A percentile compares a stretch with the other conserved stretches of the same genome.
Conservation (phyloP, 2,888 invertebrate genomes). For the Habroteleia sp. region DNA sequence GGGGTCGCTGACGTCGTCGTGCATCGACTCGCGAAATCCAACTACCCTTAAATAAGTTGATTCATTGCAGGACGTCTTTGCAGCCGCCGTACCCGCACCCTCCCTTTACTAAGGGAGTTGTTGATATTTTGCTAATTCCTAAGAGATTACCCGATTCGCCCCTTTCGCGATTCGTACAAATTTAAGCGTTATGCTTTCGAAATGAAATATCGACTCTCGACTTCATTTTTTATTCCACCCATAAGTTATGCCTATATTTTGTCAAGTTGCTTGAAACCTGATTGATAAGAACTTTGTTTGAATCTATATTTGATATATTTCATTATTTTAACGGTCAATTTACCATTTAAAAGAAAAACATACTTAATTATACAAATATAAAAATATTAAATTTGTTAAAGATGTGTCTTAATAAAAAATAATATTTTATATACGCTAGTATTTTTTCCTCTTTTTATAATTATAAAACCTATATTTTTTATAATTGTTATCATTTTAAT, state of each 20-base stretch:
- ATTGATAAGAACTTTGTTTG: slow-evolving; percentile 34
- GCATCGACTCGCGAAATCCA: slow-evolving; percentile 81
- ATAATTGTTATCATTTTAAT: too few relatives aligned
- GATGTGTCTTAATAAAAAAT: too few relatives aligned
- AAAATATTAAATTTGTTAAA: too few relatives aligned
- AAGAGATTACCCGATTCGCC: slow-evolving; percentile 71
- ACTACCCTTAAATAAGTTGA: slow-evolving; percentile 81
- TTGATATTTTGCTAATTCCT: slow-evolving; percentile 78
- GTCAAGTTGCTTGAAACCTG: slow-evolving; percentile 33
- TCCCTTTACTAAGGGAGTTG: slow-evolving; percentile 64
- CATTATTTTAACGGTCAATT: slow-evolving; percentile 13
- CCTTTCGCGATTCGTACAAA: slow-evolving; percentile 58
- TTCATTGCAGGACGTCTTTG: slow-evolving; percentile 76
- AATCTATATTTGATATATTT: slow-evolving; percentile 15
- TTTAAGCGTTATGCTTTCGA: slow-evolving; percentile 52
- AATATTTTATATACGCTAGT: too few relatives aligned
- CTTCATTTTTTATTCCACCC: slow-evolving; percentile 62
- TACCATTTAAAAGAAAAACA: too few relatives aligned
- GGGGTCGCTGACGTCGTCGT: slow-evolving; percentile 74
- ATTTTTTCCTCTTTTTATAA: too few relatives aligned
- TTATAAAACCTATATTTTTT: too few relatives aligned
- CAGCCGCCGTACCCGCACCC: slow-evolving; percentile 66
- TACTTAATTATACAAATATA: too few relatives aligned
- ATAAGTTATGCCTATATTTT: slow-evolving; percentile 64
- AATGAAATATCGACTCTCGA: slow-evolving; percentile 69